Percentiles rank a stretch among this genome's conserved stretches.
These are phyloP conservation scores for Aldabrachelys gigantea DNA, from an alignment of 2,113 vertebrate species.

Conservation along the genomic window DNA sequence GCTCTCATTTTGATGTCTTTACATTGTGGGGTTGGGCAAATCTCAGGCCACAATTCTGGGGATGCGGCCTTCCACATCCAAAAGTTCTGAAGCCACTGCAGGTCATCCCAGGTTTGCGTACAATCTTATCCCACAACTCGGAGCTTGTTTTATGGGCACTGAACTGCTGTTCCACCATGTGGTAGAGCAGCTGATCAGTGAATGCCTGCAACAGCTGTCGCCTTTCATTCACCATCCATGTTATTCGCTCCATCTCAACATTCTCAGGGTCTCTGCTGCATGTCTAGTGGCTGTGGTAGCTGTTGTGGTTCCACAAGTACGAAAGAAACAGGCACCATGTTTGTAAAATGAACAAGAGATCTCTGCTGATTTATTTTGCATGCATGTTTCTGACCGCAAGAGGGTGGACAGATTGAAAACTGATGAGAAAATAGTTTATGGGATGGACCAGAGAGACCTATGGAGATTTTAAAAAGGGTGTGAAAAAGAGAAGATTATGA, in stretches of 20 bases:
- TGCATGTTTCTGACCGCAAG: background rate
- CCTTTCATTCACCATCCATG: background rate
- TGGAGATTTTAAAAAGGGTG: background rate
- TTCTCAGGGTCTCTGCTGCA: background rate
- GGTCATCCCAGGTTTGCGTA: background rate
- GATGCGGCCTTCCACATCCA: background rate
- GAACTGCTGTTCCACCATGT: background rate
- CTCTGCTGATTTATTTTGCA: background rate
- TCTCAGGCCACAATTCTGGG: background rate
- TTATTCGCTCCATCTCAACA: background rate
- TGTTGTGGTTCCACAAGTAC: background rate
- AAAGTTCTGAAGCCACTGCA: background rate
- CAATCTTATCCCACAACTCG: background rate
- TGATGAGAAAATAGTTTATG: no score
- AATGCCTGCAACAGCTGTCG: background rate
- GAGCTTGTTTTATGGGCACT: background rate
- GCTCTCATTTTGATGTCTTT: background rate
- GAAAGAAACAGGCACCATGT: background rate
- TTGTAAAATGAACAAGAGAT: background rate
- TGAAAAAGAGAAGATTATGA: background rate
- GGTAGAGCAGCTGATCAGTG: background rate
- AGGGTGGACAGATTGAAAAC: background rate
- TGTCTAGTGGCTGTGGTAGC: background rate
- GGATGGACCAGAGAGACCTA: background rate
- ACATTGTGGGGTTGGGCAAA: background rate